phyloP scores from a whole-genome alignment of 2,888 invertebrate genomes.

The Drosophila antonietae region DNA sequence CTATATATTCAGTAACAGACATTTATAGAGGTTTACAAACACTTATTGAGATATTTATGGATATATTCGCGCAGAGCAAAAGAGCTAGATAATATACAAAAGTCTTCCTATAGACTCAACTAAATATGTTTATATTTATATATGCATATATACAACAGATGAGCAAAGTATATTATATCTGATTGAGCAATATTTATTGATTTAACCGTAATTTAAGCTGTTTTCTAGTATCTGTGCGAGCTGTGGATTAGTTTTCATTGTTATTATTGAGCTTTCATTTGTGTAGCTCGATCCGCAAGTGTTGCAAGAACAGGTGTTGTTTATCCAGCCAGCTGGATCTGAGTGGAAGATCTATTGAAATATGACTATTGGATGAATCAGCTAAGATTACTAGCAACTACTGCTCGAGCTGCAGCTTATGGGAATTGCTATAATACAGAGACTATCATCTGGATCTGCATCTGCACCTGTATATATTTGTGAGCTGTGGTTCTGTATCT shows the following conservation, averaged over 20 bases:
- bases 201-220: constrained; percentile 9
- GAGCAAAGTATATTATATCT: background rate
- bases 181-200: background rate
- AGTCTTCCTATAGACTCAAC: background rate
- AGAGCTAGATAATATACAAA: background rate
- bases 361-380: constrained; percentile 4
- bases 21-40: background rate
- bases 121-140: background rate
- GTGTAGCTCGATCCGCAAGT: constrained; percentile 9
- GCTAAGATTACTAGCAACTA: background rate
- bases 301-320: constrained; percentile 12
- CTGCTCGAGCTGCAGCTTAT: too few species aligned
- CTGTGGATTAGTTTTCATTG: background rate
- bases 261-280: constrained; percentile 4
- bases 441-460: background rate
- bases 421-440: too few species aligned
- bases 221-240: constrained; percentile 3
- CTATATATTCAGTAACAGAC: background rate
- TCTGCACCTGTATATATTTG: constrained; percentile 4
- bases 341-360: background rate
- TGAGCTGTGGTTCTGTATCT: constrained; percentile 11
- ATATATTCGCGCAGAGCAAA: background rate
- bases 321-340: background rate
- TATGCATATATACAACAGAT: background rate
- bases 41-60: background rate